Evolutionary conservation across 2,888 invertebrate genomes (phyloP).

Genomic region (Thalpophila matura): DNA sequence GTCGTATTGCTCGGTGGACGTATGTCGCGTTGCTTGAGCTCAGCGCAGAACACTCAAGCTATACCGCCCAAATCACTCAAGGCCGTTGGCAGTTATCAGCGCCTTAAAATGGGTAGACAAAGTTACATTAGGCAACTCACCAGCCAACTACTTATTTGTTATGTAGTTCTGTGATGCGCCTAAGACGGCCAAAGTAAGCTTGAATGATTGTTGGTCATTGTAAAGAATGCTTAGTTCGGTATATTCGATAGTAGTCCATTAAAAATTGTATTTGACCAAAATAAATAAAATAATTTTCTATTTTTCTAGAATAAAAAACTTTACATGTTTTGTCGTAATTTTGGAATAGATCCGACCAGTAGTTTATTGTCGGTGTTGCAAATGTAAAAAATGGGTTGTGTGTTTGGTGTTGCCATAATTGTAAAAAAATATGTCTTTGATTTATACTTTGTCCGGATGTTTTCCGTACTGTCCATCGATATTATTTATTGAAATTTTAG

Average conservation of each 20-base stretch:
- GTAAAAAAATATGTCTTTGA: slow-evolving; percentile 6
- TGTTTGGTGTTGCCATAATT: slow-evolving; percentile 62
- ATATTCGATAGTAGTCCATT: slow-evolving; percentile 33
- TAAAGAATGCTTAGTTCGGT: slow-evolving; percentile 29
- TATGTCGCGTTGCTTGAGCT: too few species aligned
- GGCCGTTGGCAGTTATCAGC: too few species aligned
- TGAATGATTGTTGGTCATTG: slow-evolving; percentile 18
- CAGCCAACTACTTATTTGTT: too few species aligned
- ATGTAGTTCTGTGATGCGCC: too few species aligned
- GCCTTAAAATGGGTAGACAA: too few species aligned
- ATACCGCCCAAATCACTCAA: too few species aligned
- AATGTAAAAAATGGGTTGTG: slow-evolving; percentile 69
- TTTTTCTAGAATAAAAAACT: slow-evolving; percentile 76
- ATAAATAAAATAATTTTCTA: slow-evolving; percentile 72
- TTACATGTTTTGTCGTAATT: slow-evolving; percentile 70
- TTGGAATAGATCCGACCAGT: slow-evolving; percentile 71
- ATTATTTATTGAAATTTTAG: slow-evolving; percentile 45
- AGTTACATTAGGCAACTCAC: too few species aligned
- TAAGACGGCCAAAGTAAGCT: too few species aligned
- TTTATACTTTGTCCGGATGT: slow-evolving; percentile 27
- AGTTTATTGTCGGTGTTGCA: slow-evolving; percentile 55
- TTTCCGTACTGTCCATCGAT: slow-evolving; percentile 39
- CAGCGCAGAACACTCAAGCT: too few species aligned
- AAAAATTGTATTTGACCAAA: slow-evolving; percentile 65
- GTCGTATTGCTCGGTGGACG: too few species aligned